Base-by-base conservation (phyloP, 2,113 vertebrate genomes). In the Zosterops japonicus region DNA sequence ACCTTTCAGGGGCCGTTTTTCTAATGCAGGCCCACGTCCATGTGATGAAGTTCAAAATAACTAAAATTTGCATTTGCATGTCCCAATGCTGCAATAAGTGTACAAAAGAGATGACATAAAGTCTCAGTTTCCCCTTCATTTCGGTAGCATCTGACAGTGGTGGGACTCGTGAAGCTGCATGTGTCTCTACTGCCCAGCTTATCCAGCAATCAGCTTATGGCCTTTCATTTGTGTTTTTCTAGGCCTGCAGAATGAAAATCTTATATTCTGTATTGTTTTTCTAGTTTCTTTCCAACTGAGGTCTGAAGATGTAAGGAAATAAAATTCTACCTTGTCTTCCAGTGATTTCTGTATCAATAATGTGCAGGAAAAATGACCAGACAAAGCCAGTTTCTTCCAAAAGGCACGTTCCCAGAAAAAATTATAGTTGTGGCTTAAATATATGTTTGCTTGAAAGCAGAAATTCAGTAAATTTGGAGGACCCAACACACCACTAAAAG, bases 31-130 rank as follows among this genome's bases (percentile, higher is more conserved):
- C 89, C 93, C 84, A 74, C 0, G 4, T 91, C 94, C 84, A 24
- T 68, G 78, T 83, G 94, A 95, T 83, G 75, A 93, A 88, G 93
- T 94, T 97, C 94, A 97, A 97, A 97, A 94, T 94, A 96, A 95
- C 81, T 57, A 77, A 57, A 94, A 95, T 90, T 97, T 97, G 95
- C 92, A 92, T 97, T 97, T 96, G 83, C 84, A 44, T 52, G 47
- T 92, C 97, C 94, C 13, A 19, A 29, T 65, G 90, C 87, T 83
- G 79, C 96, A 83, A 70, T 90, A 94, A 93, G 91, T 72, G 60
- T n/a, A 74, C 96, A 91, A 63, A 93, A 85, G 87, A 70, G 77
- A 85, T 69, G 72, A 83, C 87, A 44, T 47, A 20, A 77, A 92
- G 75, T 92, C 79, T 78, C 39, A 16, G n/a, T 89, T 94, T 84